A percentile compares a stretch with the other conserved stretches of the same genome.
Conservation (phyloP, 2,113 vertebrate species). For the Planiliza haematocheilus region DNA sequence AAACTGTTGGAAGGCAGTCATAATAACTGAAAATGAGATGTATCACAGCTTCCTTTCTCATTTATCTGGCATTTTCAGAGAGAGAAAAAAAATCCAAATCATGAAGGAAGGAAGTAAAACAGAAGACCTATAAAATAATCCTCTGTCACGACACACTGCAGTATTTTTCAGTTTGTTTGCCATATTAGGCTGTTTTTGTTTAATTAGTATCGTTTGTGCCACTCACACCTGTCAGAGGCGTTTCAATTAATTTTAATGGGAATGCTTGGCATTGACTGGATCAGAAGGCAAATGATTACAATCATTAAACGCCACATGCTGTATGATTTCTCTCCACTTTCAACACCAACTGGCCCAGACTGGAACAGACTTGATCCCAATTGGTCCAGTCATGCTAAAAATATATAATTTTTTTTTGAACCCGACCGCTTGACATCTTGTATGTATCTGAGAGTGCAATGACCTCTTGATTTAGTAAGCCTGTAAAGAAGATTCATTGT, state of each 20-base stretch:
- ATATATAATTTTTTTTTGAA: background rate
- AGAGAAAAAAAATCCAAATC: background rate
- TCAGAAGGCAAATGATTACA: slow-evolving; percentile 54
- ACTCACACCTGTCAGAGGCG: slow-evolving; percentile 54
- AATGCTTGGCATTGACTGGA: slow-evolving; percentile 47
- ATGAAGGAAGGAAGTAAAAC: background rate
- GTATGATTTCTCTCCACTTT: slow-evolving; percentile 58
- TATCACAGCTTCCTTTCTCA: background rate
- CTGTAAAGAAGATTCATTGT: background rate
- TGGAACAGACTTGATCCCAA: slow-evolving; percentile 40
- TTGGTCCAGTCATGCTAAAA: slow-evolving; percentile 43
- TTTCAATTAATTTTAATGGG: slow-evolving; percentile 50
- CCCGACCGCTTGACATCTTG: too few relatives aligned
- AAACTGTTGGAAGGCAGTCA: background rate
- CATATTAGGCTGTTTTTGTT: slow-evolving; percentile 23
- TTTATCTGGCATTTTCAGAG: background rate
- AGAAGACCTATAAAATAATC: background rate
- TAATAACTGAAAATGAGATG: slow-evolving; percentile 3
- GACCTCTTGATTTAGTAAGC: background rate
- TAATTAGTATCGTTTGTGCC: slow-evolving; percentile 39
- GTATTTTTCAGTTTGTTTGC: slow-evolving; percentile 17
- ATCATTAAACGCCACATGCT: slow-evolving; percentile 66
- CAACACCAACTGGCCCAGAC: slow-evolving; percentile 53
- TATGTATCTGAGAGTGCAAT: background rate
- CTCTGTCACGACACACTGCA: slow-evolving; percentile 6